Base-by-base conservation (phyloP, 2,113 vertebrate species). In the Sapajus apella region DNA sequence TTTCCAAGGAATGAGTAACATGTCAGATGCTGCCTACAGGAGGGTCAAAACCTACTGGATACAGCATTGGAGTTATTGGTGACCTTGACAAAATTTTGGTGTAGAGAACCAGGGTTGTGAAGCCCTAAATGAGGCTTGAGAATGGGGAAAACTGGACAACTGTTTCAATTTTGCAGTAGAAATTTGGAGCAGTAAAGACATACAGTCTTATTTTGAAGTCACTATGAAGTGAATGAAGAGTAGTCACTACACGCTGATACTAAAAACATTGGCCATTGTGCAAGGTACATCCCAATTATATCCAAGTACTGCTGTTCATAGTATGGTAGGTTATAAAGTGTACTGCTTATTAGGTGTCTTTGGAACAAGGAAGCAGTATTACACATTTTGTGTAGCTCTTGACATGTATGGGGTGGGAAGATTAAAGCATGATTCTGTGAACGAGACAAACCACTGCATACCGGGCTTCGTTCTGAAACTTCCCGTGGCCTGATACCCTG, bases 341-440 rank as follows among this genome's bases (percentile, higher is more conserved):
- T 4, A 81, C 8, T 13, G 2, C 20, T 75, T 17, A 2, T 25
- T 75, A 21, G 10, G 17, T 43, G 9, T 40, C 6, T 68, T 3
- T 52, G 3, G 5, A 61, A 12, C 16, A 52, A 70, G 47, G 70
- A 9, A n/a, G 66, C 66, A n/a, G 16, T 68, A 25, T 30, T 66
- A 5, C 20, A 25, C 68, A 35, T 73, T 47, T 30, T 55, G 32
- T 68, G 11, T 52, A 14, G 18, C 25, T 45, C 35, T 18, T 66
- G 14, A 47, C 80, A n/a, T 7, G 23, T 9, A 23, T 25, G 1
- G 6, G 2, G 20, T 7, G 0, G 9, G 12, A 43, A 21, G 43
- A 40, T 45, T 5, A 58, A 77, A 84, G 20, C 40, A 23, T 12
- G 9, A 10, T 40, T 55, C 3, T 68, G 32, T 20, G 45, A 68